A percentile compares a stretch with the other conserved stretches of the same genome.
Evolutionary conservation across 2,888 invertebrate genomes (phyloP).

Genomic region (Leptinotarsa haldemani): DNA sequence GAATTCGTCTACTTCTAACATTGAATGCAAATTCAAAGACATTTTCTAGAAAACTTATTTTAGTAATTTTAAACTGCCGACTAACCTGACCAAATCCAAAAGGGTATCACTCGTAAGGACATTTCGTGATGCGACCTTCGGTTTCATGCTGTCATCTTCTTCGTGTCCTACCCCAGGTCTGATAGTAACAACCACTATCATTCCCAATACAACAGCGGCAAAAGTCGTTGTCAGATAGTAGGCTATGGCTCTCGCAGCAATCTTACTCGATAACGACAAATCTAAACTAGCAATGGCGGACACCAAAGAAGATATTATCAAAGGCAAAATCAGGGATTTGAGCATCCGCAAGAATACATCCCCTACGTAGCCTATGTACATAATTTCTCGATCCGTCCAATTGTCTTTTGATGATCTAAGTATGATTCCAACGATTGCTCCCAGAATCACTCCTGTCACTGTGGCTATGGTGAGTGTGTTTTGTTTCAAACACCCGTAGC

Average conservation of each 20-base stretch:
- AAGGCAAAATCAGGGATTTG: constrained; percentile 79
- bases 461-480: constrained; percentile 72
- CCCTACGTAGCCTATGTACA: constrained; percentile 75
- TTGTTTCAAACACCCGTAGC: constrained; percentile 57
- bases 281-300: constrained; percentile 79
- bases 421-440: constrained; percentile 68
- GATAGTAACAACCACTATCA: constrained; percentile 75
- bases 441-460: constrained; percentile 70
- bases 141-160: constrained; percentile 32
- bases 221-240: constrained; percentile 79
- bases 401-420: constrained; percentile 62
- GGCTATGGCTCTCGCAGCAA: constrained; percentile 75
- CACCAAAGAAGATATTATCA: constrained; percentile 76
- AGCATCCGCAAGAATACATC: constrained; percentile 81
- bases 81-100: constrained; percentile 76
- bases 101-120: constrained; percentile 76
- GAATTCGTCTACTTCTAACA: too few species aligned
- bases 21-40: too few species aligned
- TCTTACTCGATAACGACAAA: constrained; percentile 73
- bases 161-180: constrained; percentile 69
- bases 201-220: constrained; percentile 77
- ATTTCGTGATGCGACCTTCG: constrained; percentile 59
- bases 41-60: too few species aligned
- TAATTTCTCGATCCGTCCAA: constrained; percentile 72
- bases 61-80: background rate